Evolutionary conservation across 2,113 vertebrate species (phyloP).

Genomic region (Microcebus lehilahytsara): DNA sequence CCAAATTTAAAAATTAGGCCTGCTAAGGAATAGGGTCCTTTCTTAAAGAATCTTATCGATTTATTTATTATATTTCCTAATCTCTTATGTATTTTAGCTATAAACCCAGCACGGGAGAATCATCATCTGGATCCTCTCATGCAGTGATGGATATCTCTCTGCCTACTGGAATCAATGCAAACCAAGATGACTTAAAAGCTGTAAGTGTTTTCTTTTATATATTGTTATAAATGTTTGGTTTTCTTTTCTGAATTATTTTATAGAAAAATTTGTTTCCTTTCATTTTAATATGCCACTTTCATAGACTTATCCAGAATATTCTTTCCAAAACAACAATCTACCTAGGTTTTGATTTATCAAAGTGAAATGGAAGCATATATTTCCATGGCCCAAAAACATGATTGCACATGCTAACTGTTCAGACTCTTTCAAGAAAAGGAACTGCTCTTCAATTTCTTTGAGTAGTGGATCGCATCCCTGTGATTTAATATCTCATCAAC

Average conservation of each 20-base stretch:
- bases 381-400: background rate
- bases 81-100: constrained; percentile 84
- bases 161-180: constrained; percentile 88
- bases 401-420: background rate
- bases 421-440: background rate
- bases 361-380: background rate
- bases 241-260: constrained; percentile 11
- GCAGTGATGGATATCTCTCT: constrained; percentile 93
- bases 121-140: constrained; percentile 83
- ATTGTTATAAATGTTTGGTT: background rate
- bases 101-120: constrained; percentile 81
- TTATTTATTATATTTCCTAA: background rate
- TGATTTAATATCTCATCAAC: background rate
- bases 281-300: background rate
- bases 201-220: constrained; percentile 77
- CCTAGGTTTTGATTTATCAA: background rate
- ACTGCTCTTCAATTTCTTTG: background rate
- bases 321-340: background rate
- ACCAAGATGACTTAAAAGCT: constrained; percentile 87
- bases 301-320: background rate
- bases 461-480: background rate
- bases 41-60: background rate
- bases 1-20: background rate
- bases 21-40: background rate
- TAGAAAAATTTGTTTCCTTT: background rate